Conservation (phyloP, 2,797 vertebrate genomes). For the Sitta carolinensis region DNA sequence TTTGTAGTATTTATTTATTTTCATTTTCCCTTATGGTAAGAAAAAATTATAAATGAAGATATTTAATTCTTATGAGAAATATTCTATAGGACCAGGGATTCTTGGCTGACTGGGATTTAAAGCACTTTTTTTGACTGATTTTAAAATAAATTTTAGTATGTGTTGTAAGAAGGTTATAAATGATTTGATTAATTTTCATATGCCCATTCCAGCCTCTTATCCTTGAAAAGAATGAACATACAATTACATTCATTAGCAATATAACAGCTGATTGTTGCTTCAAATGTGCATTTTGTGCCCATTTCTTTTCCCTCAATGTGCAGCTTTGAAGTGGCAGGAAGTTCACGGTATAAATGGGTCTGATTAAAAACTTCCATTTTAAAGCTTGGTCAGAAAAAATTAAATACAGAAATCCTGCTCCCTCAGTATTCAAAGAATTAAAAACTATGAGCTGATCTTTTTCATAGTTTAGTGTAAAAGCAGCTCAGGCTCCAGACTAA, state of each 20-base stretch:
- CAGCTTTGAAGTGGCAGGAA: background rate
- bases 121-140: background rate
- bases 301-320: background rate
- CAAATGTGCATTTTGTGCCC: background rate
- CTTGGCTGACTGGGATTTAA: background rate
- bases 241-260: conserved; percentile 11
- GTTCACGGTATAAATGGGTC: background rate
- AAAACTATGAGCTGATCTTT: background rate
- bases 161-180: background rate
- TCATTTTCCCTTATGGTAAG: background rate
- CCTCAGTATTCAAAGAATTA: background rate
- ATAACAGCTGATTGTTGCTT: background rate
- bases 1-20: background rate
- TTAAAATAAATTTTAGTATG: background rate
- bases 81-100: background rate
- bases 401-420: background rate
- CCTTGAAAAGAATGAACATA: background rate
- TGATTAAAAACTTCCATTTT: background rate
- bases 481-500: background rate
- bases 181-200: background rate
- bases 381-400: background rate
- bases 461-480: background rate
- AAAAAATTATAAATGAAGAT: background rate
- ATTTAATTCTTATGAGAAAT: background rate
- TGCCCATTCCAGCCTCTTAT: background rate